Percentiles rank a stretch among this genome's conserved stretches.
phyloP scores from a whole-genome alignment of 2,797 vertebrate genomes.

The Zalophus californianus region DNA sequence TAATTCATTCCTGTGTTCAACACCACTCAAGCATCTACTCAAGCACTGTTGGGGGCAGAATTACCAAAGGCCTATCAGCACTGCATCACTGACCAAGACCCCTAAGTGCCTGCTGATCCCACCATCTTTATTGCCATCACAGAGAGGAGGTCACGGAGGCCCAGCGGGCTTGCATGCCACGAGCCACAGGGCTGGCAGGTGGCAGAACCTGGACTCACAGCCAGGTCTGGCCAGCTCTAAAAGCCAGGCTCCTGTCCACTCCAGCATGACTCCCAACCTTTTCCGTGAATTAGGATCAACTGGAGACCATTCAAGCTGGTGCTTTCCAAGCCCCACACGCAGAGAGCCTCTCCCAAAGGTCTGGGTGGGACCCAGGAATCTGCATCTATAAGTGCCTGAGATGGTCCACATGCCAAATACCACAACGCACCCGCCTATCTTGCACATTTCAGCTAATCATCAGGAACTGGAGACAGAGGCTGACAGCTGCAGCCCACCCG shows the following conservation, averaged over 20 bases:
- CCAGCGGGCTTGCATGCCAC: neutral
- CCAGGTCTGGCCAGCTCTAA: neutral
- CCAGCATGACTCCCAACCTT: neutral
- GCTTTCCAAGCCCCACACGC: neutral
- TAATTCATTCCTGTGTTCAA: neutral
- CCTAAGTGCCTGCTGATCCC: fast-evolving
- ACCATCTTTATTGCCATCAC: fast-evolving
- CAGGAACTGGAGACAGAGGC: neutral
- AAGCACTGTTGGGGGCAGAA: fast-evolving
- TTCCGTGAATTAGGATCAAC: neutral
- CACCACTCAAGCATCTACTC: neutral
- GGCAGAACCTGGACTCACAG: neutral
- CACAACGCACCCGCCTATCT: neutral
- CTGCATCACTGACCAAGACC: neutral
- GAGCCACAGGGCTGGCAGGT: neutral
- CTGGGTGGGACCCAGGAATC: neutral
- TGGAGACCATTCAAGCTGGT: neutral
- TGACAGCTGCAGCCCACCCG: neutral
- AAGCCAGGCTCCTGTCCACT: neutral
- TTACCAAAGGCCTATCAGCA: fast-evolving
- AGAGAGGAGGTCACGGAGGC: fast-evolving
- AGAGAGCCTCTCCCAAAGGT: neutral
- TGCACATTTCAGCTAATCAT: neutral
- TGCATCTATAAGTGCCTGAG: neutral
- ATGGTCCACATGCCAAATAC: fast-evolving